These are phyloP conservation scores for Nannospalax galili DNA, from an alignment of 2,113 vertebrate genomes.

Conservation along the genomic window DNA sequence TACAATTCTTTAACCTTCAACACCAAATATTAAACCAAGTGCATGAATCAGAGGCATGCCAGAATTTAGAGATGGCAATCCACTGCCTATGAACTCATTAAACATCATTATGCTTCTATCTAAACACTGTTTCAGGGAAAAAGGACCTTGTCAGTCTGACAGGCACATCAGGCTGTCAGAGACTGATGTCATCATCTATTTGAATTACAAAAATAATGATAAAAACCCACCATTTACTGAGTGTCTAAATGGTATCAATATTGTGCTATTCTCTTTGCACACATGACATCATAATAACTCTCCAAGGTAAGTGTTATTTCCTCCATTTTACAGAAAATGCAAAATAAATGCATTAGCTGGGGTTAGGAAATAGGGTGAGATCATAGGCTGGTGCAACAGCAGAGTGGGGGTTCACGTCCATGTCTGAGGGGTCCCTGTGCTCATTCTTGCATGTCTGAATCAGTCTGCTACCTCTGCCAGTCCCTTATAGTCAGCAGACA, in stretches of 20 bases:
- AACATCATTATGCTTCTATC: slow-evolving; percentile 21
- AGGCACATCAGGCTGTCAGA: neutral
- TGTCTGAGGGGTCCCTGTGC: fast-evolving
- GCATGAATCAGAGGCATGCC: neutral
- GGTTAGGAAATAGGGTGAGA: neutral
- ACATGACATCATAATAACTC: neutral
- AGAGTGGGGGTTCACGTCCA: neutral
- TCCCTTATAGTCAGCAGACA: neutral
- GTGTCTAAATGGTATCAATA: neutral
- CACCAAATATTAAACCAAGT: neutral
- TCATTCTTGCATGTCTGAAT: neutral
- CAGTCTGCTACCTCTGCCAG: neutral
- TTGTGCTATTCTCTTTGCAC: neutral
- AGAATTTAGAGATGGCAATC: neutral
- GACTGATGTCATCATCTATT: slow-evolving; percentile 44
- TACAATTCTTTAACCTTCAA: slow-evolving; percentile 35
- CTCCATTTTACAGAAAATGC: neutral
- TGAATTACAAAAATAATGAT: slow-evolving; percentile 42
- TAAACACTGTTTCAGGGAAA: neutral
- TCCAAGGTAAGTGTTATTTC: neutral
- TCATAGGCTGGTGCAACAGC: neutral
- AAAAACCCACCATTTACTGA: slow-evolving; percentile 22
- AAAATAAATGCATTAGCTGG: neutral
- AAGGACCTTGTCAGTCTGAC: slow-evolving; percentile 35
- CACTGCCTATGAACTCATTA: slow-evolving; percentile 28